These are phyloP conservation scores for Lophius americanus DNA, from an alignment of 2,797 vertebrate genomes.

Conservation along the genomic window DNA sequence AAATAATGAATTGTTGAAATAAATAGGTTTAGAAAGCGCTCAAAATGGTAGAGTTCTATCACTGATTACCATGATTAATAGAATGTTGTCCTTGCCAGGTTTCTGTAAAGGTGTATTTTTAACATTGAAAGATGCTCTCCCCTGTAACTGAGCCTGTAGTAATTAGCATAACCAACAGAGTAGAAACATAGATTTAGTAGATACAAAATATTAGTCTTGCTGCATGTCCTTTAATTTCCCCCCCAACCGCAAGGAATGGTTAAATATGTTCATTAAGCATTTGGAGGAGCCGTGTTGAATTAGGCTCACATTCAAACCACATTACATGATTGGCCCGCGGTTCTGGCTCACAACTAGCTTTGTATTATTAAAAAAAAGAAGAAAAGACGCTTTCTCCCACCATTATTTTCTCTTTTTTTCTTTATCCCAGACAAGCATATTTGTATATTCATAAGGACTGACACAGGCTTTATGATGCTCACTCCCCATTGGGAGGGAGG, in stretches of 20 bases:
- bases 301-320: constrained; percentile 47
- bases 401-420: constrained; percentile 28
- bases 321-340: constrained; percentile 39
- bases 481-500: constrained; percentile 52
- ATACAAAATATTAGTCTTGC: constrained; percentile 57
- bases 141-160: constrained; percentile 31
- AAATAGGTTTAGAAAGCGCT: constrained; percentile 51
- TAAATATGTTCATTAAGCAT: constrained; percentile 55
- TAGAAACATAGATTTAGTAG: constrained; percentile 47
- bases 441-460: constrained; percentile 78
- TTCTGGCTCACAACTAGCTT: constrained; percentile 36
- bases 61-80: constrained; percentile 35
- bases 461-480: constrained; percentile 71
- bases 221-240: constrained; percentile 30
- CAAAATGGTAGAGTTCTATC: constrained; percentile 36
- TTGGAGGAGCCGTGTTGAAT: constrained; percentile 48
- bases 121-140: constrained; percentile 32
- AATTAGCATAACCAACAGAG: constrained; percentile 58
- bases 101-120: constrained; percentile 46
- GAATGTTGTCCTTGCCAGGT: constrained; percentile 28
- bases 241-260: constrained; percentile 32
- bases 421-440: constrained; percentile 61
- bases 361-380: background rate
- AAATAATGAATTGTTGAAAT: constrained; percentile 59
- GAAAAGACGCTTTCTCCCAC: constrained; percentile 30